Percentiles rank a stretch among this genome's conserved stretches.
These are phyloP conservation scores for Poeciliopsis prolifica DNA, from an alignment of 2,113 vertebrate genomes.

Conservation along the genomic window DNA sequence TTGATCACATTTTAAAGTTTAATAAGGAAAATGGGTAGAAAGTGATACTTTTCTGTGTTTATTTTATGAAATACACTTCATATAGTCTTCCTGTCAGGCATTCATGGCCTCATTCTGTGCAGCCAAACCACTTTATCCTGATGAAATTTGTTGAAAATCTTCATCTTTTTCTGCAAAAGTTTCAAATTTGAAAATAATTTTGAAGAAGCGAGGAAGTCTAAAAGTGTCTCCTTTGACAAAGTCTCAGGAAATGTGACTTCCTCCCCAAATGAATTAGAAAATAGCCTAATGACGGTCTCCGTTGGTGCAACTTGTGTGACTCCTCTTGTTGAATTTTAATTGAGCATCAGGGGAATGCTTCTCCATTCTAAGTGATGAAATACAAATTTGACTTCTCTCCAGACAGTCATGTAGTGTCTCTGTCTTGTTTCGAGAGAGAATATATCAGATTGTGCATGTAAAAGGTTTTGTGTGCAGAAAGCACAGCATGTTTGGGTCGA, in stretches of 20 bases:
- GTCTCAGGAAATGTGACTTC: constrained; percentile 29
- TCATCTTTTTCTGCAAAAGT: too few relatives aligned
- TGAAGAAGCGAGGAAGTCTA: not conserved
- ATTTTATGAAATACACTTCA: too few relatives aligned
- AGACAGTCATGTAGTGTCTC: constrained; percentile 37
- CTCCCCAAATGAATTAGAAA: constrained; percentile 32
- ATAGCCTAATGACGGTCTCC: constrained; percentile 48
- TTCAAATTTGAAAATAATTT: not conserved
- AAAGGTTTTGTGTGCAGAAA: constrained; percentile 16
- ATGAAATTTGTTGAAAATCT: too few relatives aligned
- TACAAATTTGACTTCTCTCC: constrained; percentile 47
- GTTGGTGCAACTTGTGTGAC: constrained; percentile 36
- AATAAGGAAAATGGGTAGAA: too few relatives aligned
- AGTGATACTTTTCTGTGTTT: too few relatives aligned
- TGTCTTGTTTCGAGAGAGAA: constrained; percentile 22
- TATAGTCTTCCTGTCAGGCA: too few relatives aligned
- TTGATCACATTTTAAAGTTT: too few relatives aligned
- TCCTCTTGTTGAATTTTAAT: constrained; percentile 56
- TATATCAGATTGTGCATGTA: constrained; percentile 35
- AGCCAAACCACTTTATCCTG: too few relatives aligned
- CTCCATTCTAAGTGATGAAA: constrained; percentile 56
- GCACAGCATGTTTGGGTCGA: constrained; percentile 44
- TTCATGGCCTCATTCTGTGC: too few relatives aligned
- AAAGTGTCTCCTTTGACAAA: constrained; percentile 12
- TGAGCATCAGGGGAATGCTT: constrained; percentile 46